Evolutionary conservation across 2,797 vertebrate species (phyloP).

Genomic region (Neoniphon sammara): DNA sequence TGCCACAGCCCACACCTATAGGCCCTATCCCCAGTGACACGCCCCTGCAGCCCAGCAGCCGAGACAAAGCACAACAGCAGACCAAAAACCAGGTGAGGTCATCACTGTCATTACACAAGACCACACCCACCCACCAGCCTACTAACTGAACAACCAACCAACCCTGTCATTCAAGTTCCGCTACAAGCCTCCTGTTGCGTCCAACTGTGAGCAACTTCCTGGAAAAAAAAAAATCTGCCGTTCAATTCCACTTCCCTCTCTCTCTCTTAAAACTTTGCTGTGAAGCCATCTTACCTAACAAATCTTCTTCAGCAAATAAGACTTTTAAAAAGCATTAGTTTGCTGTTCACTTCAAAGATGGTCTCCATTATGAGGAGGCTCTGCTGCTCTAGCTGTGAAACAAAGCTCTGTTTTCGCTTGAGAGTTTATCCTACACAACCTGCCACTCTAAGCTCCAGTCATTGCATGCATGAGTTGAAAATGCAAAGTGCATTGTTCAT

Average conservation of each 20-base stretch:
- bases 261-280: conserved; percentile 13
- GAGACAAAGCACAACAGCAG: conserved; percentile 95
- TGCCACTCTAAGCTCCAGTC: conserved; percentile 69
- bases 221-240: conserved; percentile 42
- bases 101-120: conserved; percentile 24
- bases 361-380: conserved; percentile 14
- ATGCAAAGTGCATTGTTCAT: conserved; percentile 77
- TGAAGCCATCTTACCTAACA: neutral
- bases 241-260: conserved; percentile 42
- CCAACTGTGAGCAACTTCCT: conserved; percentile 51
- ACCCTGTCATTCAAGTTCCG: conserved; percentile 43
- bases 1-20: conserved; percentile 91
- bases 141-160: neutral
- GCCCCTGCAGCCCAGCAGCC: conserved; percentile 87
- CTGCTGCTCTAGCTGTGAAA: conserved; percentile 51
- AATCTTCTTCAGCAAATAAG: conserved; percentile 3
- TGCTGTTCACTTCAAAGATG: conserved; percentile 4
- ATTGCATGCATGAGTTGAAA: conserved; percentile 78
- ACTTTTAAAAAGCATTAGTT: conserved; percentile 6
- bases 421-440: conserved; percentile 49
- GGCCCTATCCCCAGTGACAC: conserved; percentile 93
- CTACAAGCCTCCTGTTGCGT: conserved; percentile 8
- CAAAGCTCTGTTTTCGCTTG: conserved; percentile 46
- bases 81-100: conserved; percentile 94
- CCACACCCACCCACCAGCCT: neutral